Conservation (phyloP, 2,113 vertebrate genomes). For the Ornithorhynchus anatinus region DNA sequence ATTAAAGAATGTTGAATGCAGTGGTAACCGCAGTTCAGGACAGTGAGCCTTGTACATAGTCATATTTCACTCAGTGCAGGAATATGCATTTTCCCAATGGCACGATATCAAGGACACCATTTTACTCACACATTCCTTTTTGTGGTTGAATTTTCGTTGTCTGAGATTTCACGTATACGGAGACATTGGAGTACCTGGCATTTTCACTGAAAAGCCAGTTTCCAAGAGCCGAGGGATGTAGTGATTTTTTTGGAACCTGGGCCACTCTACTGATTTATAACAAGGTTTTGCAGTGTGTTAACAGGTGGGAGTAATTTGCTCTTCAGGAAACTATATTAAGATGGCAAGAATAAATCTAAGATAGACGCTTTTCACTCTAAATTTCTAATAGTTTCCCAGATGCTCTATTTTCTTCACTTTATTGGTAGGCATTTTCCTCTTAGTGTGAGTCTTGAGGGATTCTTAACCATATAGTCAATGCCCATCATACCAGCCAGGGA, state of each 20-base stretch:
- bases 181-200: background rate
- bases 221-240: background rate
- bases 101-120: background rate
- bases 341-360: background rate
- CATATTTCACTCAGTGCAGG: background rate
- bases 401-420: background rate
- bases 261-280: constrained; percentile 1
- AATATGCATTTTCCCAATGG: background rate
- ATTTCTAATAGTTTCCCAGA: background rate
- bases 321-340: background rate
- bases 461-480: too few species aligned
- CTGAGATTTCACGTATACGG: background rate
- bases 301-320: background rate
- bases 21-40: too few species aligned
- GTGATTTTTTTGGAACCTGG: background rate
- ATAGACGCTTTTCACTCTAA: background rate
- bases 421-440: too few species aligned
- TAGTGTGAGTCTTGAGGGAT: too few species aligned
- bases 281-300: background rate
- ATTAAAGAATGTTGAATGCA: too few species aligned
- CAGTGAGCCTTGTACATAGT: too few species aligned
- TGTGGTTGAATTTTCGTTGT: background rate
- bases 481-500: too few species aligned
- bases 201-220: background rate
- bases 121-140: constrained; percentile 24